These are phyloP conservation scores for Anthoptus insignis DNA, from an alignment of 2,888 invertebrate species.

Conservation along the genomic window DNA sequence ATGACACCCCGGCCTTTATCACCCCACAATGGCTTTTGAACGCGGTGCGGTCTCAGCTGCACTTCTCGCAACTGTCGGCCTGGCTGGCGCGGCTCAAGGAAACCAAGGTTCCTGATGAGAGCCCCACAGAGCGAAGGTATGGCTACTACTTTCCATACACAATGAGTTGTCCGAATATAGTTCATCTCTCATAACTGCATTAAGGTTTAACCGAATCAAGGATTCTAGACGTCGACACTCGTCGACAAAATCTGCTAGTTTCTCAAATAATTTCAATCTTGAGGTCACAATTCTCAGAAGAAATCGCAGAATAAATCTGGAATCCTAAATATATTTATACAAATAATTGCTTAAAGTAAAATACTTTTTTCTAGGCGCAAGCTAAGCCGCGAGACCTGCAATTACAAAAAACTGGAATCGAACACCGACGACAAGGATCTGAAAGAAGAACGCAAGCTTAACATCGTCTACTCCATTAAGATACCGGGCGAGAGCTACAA, in stretches of 20 bases:
- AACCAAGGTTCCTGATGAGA: conserved; percentile 10
- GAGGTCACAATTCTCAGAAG: conserved; percentile 43
- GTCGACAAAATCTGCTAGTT: too few relatives aligned
- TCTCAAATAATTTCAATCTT: conserved; percentile 48
- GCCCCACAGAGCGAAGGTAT: conserved; percentile 29
- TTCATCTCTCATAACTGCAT: too few relatives aligned
- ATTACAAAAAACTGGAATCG: conserved; percentile 80
- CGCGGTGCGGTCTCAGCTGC: conserved; percentile 97
- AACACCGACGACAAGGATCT: conserved; percentile 73
- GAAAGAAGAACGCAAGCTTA: conserved; percentile 69
- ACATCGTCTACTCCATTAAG: conserved; percentile 90
- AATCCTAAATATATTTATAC: too few relatives aligned
- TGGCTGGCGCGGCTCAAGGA: conserved; percentile 29
- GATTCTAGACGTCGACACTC: too few relatives aligned
- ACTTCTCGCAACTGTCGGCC: conserved; percentile 97
- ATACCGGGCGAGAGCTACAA: conserved; percentile 89
- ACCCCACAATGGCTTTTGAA: conserved; percentile 93
- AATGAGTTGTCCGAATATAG: too few relatives aligned
- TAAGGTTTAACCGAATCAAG: too few relatives aligned
- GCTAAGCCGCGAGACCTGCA: conserved; percentile 81
- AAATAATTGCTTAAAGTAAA: too few relatives aligned
- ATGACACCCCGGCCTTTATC: conserved; percentile 56
- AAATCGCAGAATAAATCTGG: too few relatives aligned
- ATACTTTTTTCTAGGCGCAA: conserved; percentile 75
- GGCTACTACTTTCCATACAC: too few relatives aligned